Evolutionary conservation across 2,888 invertebrate genomes (phyloP).

Genomic region (Geotrupes spiniger): DNA sequence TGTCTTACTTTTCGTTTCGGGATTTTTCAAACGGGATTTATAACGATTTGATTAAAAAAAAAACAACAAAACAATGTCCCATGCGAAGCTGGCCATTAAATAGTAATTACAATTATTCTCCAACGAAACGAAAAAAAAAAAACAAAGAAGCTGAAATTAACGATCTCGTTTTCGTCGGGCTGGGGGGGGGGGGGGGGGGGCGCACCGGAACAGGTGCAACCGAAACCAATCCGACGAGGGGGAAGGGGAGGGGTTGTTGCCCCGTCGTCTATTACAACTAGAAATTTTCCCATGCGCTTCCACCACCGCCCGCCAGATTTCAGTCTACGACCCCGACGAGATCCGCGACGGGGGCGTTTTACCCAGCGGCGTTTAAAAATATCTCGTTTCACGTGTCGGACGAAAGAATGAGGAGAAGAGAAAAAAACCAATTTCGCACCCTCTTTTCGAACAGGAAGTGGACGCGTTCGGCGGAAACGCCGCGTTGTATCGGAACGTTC

Average conservation of each 20-base stretch:
- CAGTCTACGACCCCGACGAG: conserved; percentile 1
- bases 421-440: conserved; percentile 11
- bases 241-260: neutral
- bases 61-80: too few relatives aligned
- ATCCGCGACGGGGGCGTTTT: conserved; percentile 5
- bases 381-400: conserved; percentile 12
- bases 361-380: conserved; percentile 6
- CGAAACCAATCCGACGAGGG: neutral
- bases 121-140: too few relatives aligned
- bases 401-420: conserved; percentile 1
- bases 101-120: too few relatives aligned
- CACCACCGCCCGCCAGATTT: too few relatives aligned
- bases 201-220: too few relatives aligned
- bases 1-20: too few relatives aligned
- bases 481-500: neutral
- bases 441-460: conserved; percentile 7
- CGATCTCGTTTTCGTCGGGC: too few relatives aligned
- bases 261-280: neutral
- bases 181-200: too few relatives aligned
- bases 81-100: too few relatives aligned
- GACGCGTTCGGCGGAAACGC: conserved; percentile 11
- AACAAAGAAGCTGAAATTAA: too few relatives aligned
- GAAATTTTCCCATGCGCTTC: conserved; percentile 10
- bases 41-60: too few relatives aligned
- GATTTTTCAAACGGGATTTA: too few relatives aligned